Evolutionary conservation across 2,797 vertebrate species (phyloP).

Genomic region (Smutsia temminckii): DNA sequence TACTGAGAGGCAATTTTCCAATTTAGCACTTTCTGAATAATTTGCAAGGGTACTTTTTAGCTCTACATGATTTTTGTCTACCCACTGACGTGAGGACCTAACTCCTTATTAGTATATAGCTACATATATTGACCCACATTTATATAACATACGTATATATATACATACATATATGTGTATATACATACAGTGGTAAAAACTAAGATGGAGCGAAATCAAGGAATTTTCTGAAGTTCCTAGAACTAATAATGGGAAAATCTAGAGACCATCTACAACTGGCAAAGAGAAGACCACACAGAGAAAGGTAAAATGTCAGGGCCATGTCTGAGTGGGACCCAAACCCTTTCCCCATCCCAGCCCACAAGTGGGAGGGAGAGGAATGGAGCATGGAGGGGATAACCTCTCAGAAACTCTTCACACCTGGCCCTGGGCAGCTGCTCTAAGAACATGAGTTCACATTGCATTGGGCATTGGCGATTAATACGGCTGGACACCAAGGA

Average conservation of each 20-base stretch:
- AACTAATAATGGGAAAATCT: neutral
- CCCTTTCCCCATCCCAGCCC: too few relatives aligned
- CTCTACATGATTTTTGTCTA: neutral
- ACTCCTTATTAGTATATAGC: neutral
- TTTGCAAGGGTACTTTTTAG: neutral
- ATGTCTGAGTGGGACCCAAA: too few relatives aligned
- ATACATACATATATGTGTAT: neutral
- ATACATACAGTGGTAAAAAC: neutral
- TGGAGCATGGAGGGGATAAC: too few relatives aligned
- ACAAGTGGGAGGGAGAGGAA: too few relatives aligned
- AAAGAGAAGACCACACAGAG: too few relatives aligned
- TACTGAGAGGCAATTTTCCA: neutral
- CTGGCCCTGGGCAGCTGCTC: too few relatives aligned
- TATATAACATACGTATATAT: neutral
- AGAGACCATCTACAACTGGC: too few relatives aligned
- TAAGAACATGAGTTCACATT: too few relatives aligned
- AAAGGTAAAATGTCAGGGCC: too few relatives aligned
- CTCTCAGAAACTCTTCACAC: too few relatives aligned
- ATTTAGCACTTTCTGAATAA: neutral
- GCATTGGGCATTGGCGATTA: too few relatives aligned
- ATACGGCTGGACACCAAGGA: too few relatives aligned
- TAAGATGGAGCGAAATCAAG: neutral
- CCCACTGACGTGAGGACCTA: neutral
- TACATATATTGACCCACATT: neutral
- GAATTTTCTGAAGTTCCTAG: neutral